phyloP scores from a whole-genome alignment of 2,797 vertebrate genomes.

The Molossus molossus region DNA sequence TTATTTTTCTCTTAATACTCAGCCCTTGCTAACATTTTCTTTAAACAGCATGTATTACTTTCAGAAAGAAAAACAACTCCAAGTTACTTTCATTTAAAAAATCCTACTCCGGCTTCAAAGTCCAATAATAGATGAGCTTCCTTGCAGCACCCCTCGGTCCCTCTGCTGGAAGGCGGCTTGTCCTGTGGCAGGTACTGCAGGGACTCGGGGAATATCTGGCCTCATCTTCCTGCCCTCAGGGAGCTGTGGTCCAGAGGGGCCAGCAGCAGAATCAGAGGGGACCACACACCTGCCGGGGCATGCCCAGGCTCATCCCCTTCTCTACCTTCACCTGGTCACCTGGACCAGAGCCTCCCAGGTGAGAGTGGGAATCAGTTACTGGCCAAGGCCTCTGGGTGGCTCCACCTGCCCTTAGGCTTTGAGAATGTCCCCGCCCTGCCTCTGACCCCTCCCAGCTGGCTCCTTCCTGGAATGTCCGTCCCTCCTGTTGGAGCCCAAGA shows the following conservation, averaged over 20 bases:
- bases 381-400: constrained; percentile 81
- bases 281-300: fast-evolving
- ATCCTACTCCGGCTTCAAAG: neutral
- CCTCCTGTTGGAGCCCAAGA: neutral
- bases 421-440: neutral
- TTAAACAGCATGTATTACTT: neutral
- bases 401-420: constrained; percentile 72
- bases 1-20: neutral
- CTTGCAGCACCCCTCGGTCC: fast-evolving
- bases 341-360: neutral
- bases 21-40: neutral
- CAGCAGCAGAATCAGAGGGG: fast-evolving
- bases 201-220: neutral
- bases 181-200: fast-evolving
- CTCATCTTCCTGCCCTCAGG: neutral
- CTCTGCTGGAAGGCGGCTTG: neutral
- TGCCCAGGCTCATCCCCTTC: neutral
- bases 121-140: neutral
- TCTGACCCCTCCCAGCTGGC: neutral
- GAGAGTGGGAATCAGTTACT: constrained; percentile 48
- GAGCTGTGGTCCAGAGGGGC: neutral
- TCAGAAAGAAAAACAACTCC: neutral
- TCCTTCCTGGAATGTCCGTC: neutral
- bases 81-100: neutral
- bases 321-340: constrained; percentile 15